Conservation (phyloP, 92 coral and sea anemone species). For the Umimayanthus kanabou region DNA sequence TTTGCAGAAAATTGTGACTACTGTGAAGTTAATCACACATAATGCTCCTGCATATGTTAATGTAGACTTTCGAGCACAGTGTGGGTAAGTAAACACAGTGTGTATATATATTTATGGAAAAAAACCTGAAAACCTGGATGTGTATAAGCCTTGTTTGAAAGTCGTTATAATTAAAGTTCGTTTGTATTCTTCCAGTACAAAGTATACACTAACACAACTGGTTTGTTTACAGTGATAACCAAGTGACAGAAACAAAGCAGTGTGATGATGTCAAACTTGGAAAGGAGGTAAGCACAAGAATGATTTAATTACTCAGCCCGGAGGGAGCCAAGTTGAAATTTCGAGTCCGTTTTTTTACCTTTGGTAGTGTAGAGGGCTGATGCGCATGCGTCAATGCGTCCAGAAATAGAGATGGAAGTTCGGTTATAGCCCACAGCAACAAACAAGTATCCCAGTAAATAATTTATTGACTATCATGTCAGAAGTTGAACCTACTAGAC, state of each 20-base stretch:
- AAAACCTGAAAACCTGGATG: neutral
- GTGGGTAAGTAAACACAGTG: constrained; percentile 16
- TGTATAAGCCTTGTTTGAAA: no score
- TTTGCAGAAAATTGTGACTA: constrained; percentile 38
- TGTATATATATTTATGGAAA: neutral
- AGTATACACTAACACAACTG: neutral
- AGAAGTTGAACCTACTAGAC: no score
- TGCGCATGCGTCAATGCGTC: no score
- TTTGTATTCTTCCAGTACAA: neutral
- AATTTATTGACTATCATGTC: no score
- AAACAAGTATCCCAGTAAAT: no score
- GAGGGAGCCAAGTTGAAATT: no score
- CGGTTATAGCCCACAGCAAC: no score
- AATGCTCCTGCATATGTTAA: constrained; percentile 8
- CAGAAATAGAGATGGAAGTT: no score
- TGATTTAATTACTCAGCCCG: no score
- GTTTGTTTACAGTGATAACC: neutral
- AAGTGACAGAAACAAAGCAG: neutral
- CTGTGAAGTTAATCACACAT: constrained; percentile 26
- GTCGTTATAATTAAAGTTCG: neutral
- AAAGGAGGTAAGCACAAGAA: neutral
- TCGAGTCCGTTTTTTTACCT: no score
- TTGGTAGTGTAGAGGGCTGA: no score
- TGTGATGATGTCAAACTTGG: neutral
- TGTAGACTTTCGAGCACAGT: neutral